These are phyloP conservation scores for Ifrita kowaldi DNA, from an alignment of 2,113 vertebrate species.

Conservation along the genomic window DNA sequence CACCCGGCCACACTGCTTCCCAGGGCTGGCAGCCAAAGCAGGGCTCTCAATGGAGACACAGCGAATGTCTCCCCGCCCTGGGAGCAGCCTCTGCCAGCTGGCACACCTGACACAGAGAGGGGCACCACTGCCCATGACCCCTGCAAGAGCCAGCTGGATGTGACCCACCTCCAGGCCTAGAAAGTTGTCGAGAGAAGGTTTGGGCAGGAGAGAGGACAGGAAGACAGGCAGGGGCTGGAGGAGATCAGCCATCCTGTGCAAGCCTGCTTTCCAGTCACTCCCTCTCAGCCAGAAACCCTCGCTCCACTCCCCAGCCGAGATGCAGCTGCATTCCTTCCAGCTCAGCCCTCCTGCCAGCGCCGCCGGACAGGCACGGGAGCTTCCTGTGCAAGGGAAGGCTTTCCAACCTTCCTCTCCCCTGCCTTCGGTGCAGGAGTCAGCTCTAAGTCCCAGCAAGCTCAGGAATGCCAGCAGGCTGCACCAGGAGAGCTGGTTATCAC, in stretches of 20 bases:
- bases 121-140: background rate
- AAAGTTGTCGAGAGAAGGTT: background rate
- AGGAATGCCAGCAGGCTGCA: background rate
- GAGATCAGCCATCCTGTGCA: background rate
- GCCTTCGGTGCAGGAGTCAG: background rate
- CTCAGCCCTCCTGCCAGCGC: background rate
- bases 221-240: background rate
- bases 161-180: accelerated
- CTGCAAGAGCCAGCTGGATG: background rate
- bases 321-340: background rate
- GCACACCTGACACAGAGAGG: background rate
- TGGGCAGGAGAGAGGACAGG: background rate
- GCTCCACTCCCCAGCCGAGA: background rate
- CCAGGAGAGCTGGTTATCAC: background rate
- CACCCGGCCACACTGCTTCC: accelerated
- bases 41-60: background rate
- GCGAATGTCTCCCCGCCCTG: accelerated
- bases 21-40: background rate
- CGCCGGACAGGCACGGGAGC: accelerated
- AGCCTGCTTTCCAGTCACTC: slow-evolving; percentile 75
- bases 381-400: background rate
- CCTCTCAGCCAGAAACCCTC: slow-evolving; percentile 73
- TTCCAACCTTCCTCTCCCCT: background rate
- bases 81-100: background rate
- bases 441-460: background rate